phyloP scores from a whole-genome alignment of 2,113 vertebrate species.

The Misgurnus anguillicaudatus region DNA sequence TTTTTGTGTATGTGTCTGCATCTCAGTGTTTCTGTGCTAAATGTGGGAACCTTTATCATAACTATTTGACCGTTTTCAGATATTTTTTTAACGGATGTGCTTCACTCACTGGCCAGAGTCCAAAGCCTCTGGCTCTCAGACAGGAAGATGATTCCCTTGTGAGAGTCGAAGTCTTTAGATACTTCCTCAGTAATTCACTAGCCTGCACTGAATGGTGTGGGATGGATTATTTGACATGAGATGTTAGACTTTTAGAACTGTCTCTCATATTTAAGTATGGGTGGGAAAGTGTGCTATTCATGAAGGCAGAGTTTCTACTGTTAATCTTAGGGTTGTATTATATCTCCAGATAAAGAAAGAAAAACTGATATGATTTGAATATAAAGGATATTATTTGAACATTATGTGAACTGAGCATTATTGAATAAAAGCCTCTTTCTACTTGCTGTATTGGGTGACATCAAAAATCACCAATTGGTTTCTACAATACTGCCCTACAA shows the following conservation, averaged over 20 bases:
- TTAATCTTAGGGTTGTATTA: not conserved
- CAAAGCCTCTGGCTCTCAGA: not conserved
- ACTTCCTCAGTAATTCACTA: conserved; percentile 19
- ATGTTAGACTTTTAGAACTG: not conserved
- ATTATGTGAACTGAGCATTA: too few relatives aligned
- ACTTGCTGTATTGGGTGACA: too few relatives aligned
- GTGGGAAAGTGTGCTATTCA: not conserved
- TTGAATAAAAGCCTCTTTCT: too few relatives aligned
- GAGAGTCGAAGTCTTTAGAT: not conserved
- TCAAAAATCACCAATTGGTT: too few relatives aligned
- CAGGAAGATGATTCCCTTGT: not conserved
- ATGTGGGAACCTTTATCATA: conserved; percentile 51
- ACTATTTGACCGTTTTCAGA: conserved; percentile 51
- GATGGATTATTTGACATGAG: not conserved
- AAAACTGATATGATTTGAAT: too few relatives aligned
- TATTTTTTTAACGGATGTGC: conserved; percentile 16
- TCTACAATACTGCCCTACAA: too few relatives aligned
- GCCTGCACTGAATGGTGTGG: not conserved
- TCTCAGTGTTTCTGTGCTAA: conserved; percentile 14
- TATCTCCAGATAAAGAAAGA: too few relatives aligned
- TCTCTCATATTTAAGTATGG: not conserved
- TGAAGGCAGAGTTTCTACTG: not conserved
- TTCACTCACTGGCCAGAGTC: conserved; percentile 25
- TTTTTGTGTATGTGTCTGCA: conserved; percentile 15
- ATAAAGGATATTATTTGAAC: too few relatives aligned